Evolutionary conservation across 2,797 vertebrate species (phyloP), one percentile per base, ranked within the genome.

Genomic region (Scolopax rusticola): DNA sequence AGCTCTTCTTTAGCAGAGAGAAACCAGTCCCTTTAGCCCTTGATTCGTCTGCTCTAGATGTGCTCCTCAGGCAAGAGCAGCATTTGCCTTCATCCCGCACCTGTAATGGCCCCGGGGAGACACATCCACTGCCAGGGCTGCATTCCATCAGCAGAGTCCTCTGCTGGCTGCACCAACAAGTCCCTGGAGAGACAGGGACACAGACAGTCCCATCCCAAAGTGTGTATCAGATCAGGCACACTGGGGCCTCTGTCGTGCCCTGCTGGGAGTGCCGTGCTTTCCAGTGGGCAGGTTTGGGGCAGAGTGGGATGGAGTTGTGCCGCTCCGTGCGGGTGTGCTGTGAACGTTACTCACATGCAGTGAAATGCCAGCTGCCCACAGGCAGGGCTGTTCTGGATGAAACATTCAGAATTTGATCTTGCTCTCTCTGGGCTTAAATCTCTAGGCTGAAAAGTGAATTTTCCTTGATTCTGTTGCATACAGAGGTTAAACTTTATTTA

Each of bases 401-500:
- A 70, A 69, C 48, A 13, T 68, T 64, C 56, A 54, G n/a, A 65
- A 33, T 57, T 63, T 68, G 56, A 77, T 84, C 20, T 6, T 84
- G 21, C 38, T 84, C 43, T 82, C 84, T 51, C 9, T 63, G 51
- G 68, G 60, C 63, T 78, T 78, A 56, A 84, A 59, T 53, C 43
- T 83, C 32, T 38, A 51, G 63, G 74, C 64, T 87, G 75, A 57
- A 82, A 91, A 82, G 82, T 38, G 89, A 89, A 84, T 84, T 84
- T 45, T 71, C 24, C 69, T 76, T 38, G 41, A 30, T 63, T 65
- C 41, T 53, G 60, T 74, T 80, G 86, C 40, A 69, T 79, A 67
- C 43, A 74, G 89, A 90, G 90, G 89, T 85, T 94, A 95, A 96
- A 75, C 87, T 92, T 89, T 4, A 80, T 32, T 92, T 96, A 36